phyloP scores from a whole-genome alignment of 1,140 invertebrate species.

The Globodera rostochiensis region DNA sequence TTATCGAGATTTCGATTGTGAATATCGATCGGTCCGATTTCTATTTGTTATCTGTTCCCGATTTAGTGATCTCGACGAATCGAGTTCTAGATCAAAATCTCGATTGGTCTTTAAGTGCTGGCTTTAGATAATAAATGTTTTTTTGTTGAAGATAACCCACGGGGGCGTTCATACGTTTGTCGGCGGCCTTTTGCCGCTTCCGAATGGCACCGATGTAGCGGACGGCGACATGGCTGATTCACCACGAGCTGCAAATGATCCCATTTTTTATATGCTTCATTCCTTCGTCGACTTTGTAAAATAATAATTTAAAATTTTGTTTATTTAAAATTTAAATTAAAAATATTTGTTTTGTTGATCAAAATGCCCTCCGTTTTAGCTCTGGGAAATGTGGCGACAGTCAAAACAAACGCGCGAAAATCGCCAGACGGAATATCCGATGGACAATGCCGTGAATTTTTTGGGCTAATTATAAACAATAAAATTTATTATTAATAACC shows the following conservation, averaged over 20 bases:
- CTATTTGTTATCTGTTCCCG: too few relatives aligned
- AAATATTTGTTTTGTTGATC: neutral
- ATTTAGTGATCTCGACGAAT: too few relatives aligned
- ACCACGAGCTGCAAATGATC: slow-evolving; percentile 49
- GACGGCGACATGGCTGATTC: slow-evolving; percentile 48
- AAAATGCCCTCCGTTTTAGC: neutral
- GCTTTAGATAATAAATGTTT: too few relatives aligned
- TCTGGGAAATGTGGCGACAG: slow-evolving; percentile 48
- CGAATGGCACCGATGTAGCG: neutral
- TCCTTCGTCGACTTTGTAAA: slow-evolving; percentile 65
- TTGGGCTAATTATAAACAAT: neutral
- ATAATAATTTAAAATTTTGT: slow-evolving; percentile 2
- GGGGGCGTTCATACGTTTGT: slow-evolving; percentile 60
- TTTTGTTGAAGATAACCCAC: slow-evolving; percentile 55
- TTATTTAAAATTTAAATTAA: neutral
- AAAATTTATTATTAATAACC: too few relatives aligned
- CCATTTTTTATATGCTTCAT: slow-evolving; percentile 60
- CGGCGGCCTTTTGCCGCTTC: slow-evolving; percentile 16
- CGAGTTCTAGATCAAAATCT: too few relatives aligned
- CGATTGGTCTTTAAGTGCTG: too few relatives aligned
- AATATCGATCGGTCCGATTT: too few relatives aligned
- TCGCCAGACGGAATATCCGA: slow-evolving; percentile 48
- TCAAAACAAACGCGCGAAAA: slow-evolving; percentile 29
- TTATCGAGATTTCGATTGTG: too few relatives aligned
- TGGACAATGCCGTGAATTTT: neutral